Evolutionary conservation across 2,888 invertebrate species (phyloP).

Genomic region (Platerodrilus igneus): DNA sequence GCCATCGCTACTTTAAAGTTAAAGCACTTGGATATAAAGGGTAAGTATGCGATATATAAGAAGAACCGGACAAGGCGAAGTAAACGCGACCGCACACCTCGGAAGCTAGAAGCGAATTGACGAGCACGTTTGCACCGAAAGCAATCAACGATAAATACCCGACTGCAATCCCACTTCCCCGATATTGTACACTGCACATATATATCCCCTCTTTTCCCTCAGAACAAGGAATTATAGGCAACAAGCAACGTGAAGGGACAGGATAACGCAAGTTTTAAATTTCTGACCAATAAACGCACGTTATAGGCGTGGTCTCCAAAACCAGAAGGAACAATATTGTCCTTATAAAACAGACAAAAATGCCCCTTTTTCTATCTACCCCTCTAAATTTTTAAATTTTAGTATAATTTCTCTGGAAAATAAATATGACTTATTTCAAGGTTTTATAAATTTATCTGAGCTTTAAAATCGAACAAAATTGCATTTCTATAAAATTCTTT

Average conservation of each 20-base stretch:
- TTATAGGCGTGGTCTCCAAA: constrained; percentile 42
- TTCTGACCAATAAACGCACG: constrained; percentile 35
- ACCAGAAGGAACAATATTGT: constrained; percentile 43
- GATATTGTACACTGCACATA: constrained; percentile 7
- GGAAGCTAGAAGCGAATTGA: constrained; percentile 33
- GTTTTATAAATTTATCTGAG: too few species aligned
- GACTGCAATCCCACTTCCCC: constrained; percentile 18
- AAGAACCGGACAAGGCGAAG: constrained; percentile 15
- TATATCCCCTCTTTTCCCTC: constrained; percentile 29
- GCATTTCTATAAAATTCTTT: too few species aligned
- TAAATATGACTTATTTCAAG: too few species aligned
- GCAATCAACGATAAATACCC: constrained; percentile 15
- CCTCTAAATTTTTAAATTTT: too few species aligned
- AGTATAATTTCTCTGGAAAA: too few species aligned
- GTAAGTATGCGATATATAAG: too few species aligned
- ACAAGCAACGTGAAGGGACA: constrained; percentile 23
- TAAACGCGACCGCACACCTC: constrained; percentile 33
- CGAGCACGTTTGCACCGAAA: constrained; percentile 14
- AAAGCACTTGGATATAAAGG: too few species aligned
- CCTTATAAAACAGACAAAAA: constrained; percentile 31
- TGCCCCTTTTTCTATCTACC: too few species aligned
- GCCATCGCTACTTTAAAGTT: too few species aligned
- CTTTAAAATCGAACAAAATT: too few species aligned
- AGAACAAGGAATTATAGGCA: constrained; percentile 23
- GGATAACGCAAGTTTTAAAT: constrained; percentile 29